These are phyloP conservation scores for Oreochromis mossambicus DNA, from an alignment of 2,797 vertebrate genomes.

Conservation along the genomic window DNA sequence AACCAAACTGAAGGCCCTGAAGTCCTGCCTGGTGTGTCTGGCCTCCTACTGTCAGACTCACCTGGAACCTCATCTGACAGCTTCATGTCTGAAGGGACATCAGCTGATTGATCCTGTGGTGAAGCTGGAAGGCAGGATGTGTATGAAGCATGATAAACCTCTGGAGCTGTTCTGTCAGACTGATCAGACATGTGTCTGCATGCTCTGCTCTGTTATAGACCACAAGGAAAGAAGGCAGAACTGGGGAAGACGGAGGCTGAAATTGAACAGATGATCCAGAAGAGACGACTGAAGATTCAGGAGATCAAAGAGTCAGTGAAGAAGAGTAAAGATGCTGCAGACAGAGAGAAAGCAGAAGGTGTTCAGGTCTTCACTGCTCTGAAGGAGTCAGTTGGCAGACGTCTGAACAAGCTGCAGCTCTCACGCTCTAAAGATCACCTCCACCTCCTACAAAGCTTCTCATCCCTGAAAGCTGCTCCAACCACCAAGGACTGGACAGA, in stretches of 20 bases:
- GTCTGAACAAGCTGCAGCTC: fast-evolving
- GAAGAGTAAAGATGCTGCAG: fast-evolving
- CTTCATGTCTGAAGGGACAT: too few species aligned
- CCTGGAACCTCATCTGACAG: too few species aligned
- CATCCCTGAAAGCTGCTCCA: fast-evolving
- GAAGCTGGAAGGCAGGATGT: fast-evolving
- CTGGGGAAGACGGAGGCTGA: fast-evolving
- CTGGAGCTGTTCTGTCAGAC: too few species aligned
- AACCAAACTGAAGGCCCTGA: too few species aligned
- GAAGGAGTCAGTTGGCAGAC: fast-evolving
- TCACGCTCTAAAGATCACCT: too few species aligned
- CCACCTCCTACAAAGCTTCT: too few species aligned
- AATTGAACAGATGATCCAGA: fast-evolving
- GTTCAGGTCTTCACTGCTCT: too few species aligned
- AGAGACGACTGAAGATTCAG: fast-evolving
- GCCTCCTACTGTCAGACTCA: too few species aligned
- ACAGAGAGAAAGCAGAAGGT: fast-evolving
- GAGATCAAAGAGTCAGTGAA: fast-evolving
- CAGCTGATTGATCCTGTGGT: fast-evolving
- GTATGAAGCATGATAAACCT: fast-evolving
- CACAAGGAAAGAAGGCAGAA: fast-evolving
- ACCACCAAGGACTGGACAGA: too few species aligned
- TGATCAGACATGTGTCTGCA: fast-evolving
- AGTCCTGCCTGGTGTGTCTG: too few species aligned
- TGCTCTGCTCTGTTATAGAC: fast-evolving